Evolutionary conservation across 2,797 vertebrate species (phyloP), one percentile per base, ranked within the genome.

Genomic region (Erithacus rubecula): DNA sequence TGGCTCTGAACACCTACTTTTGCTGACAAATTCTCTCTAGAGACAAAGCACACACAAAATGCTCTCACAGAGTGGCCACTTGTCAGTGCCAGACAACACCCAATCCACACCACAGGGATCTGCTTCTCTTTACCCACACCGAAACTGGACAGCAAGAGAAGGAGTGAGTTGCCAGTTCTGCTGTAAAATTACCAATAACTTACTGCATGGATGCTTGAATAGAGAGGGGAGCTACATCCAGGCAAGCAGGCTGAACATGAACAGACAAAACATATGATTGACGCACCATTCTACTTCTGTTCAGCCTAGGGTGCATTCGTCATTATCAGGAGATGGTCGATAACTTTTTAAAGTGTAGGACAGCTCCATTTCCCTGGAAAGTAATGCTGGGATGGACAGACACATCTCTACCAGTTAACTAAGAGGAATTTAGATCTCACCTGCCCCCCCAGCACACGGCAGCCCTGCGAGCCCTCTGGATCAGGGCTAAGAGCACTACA

Each of bases 191-290:
- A 53, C 30, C 10, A 46, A 18, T 56, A 52, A 49, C 17, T 52
- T 41, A 18, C 23, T 58, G 34, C 2, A 0, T 3, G 1, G 7
- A 26, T 10, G 3, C 43, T 46, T 43, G 23, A 60, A 29, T 2
- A 10, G n/a, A 65, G n/a, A 47, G 32, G 12, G 24, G 67, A 72
- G n/a, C 15, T 51, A 29, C 29, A 64, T 6, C 21, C 62, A 65
- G 39, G 56, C 30, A 67, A 82, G 20, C 30, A 67, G 27, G 27
- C 12, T 55, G 27, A 46, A 32, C 29, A 19, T 4, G 3, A 83
- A 41, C 6, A 36, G 20, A 17, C 10, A 56, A 63, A 87, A 60
- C 2, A 6, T 41, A 30, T 17, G 14, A 65, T 4, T 7, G 26
- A 69, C 95, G 10, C 29, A 53, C 43, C 8, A 13, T 59, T 90